Conservation (phyloP, 1,140 invertebrate genomes). For the Onthophagus taurus region DNA sequence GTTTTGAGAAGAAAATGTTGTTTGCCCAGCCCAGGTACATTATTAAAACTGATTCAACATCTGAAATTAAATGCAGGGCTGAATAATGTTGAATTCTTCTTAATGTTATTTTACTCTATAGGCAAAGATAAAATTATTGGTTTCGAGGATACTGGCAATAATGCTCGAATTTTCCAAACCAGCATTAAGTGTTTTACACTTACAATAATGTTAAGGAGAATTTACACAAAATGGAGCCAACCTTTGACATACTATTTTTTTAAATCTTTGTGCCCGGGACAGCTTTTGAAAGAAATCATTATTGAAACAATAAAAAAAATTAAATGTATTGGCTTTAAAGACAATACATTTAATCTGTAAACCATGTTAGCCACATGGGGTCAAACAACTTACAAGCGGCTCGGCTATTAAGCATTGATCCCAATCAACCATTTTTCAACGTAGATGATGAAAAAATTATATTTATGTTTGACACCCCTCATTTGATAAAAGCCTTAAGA, state of each 20-base stretch:
- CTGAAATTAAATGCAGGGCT: background rate
- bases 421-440: background rate
- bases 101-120: background rate
- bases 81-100: background rate
- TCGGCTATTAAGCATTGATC: background rate
- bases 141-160: background rate
- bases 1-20: background rate
- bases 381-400: background rate
- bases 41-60: background rate
- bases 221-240: background rate
- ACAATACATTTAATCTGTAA: no score
- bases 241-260: slow-evolving; percentile 5
- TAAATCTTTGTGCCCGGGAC: background rate
- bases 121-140: slow-evolving; percentile 1
- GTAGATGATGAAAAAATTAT: background rate
- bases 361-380: background rate
- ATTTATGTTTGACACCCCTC: slow-evolving; percentile 4
- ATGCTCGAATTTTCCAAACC: background rate
- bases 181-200: background rate
- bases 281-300: background rate
- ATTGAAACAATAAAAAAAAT: background rate
- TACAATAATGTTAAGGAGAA: background rate
- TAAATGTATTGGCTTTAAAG: background rate
- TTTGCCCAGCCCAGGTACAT: background rate
- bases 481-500: slow-evolving; percentile 10